Evolutionary conservation across 2,113 vertebrate species (phyloP).

Genomic region (Brachypodius melanocephalos): DNA sequence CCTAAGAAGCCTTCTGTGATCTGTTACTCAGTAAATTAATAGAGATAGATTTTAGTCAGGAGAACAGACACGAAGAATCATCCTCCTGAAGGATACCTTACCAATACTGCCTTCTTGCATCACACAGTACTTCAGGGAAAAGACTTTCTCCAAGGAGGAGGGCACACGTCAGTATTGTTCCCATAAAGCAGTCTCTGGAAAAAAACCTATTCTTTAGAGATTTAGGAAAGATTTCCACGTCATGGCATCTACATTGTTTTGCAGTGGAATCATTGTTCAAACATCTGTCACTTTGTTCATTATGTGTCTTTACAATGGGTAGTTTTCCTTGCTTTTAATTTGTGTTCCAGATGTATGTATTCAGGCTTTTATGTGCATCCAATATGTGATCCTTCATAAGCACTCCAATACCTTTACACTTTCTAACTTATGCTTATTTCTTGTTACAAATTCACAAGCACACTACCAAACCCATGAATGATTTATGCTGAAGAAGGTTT

Average conservation of each 20-base stretch:
- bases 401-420: background rate
- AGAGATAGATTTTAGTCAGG: background rate
- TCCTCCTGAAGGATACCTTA: background rate
- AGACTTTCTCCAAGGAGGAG: background rate
- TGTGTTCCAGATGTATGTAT: background rate
- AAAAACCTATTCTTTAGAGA: background rate
- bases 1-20: background rate
- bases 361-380: background rate
- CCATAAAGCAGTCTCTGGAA: background rate
- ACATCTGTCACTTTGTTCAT: background rate
- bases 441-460: background rate
- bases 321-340: constrained; percentile 9
- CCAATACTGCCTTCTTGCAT: background rate
- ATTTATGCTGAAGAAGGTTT: background rate
- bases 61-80: background rate
- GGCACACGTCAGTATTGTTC: background rate
- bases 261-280: background rate
- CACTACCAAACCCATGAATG: background rate
- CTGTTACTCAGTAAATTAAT: background rate
- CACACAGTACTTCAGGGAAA: background rate
- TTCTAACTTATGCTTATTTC: background rate
- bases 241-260: background rate
- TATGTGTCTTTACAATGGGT: background rate
- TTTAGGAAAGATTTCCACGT: background rate
- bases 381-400: background rate